Evolutionary conservation across 2,888 invertebrate genomes (phyloP), one percentile per base, ranked within the genome.

Genomic region (Oscheius sp.): DNA sequence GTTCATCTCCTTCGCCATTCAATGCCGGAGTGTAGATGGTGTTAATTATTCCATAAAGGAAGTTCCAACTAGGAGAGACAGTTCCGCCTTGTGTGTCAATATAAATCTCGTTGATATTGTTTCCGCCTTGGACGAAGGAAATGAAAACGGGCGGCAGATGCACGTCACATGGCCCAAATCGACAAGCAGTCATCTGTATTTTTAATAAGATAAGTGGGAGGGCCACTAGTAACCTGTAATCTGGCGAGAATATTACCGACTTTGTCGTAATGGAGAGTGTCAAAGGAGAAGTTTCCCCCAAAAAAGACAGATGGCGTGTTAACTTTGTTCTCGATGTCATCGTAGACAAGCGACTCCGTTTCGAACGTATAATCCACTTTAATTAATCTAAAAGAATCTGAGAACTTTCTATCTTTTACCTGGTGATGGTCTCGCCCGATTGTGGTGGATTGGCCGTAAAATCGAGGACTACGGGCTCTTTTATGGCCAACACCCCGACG

Each of bases 1-100:
- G 83, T n/a, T 63, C 69, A 35, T 83, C 83, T 35, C 83, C 83
- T 35, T 82, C 83, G 69, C 83, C 83, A 46, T 76, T 73, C 29
- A 76, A 75, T 16, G 79, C 80, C 21, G 83, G 83, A 0, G 83
- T 82, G 59, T 82, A 83, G 45, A 83, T 80, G 16, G 79, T 73
- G 64, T 82, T 82, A 29, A 69, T 72, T 21, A 83, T 75, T 3
- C 73, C 80, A 59, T 73, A 81, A 1, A 83, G 59, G 59, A 79
- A 72, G 25, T 82, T 83, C 83, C 83, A 83, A 21, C 76, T 77
- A 13, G 75, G 73, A 9, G 59, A 13, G 13, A 70, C 59, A 16
- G 71, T 71, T n/a, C 41, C 56, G 58, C 27, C 71, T 72, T 64
- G 35, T 21, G 45, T 52, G 25, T 76, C 76, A 27, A 76, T 52